These are phyloP conservation scores for Nematolebias whitei DNA, from an alignment of 2,113 vertebrate species.

Conservation along the genomic window DNA sequence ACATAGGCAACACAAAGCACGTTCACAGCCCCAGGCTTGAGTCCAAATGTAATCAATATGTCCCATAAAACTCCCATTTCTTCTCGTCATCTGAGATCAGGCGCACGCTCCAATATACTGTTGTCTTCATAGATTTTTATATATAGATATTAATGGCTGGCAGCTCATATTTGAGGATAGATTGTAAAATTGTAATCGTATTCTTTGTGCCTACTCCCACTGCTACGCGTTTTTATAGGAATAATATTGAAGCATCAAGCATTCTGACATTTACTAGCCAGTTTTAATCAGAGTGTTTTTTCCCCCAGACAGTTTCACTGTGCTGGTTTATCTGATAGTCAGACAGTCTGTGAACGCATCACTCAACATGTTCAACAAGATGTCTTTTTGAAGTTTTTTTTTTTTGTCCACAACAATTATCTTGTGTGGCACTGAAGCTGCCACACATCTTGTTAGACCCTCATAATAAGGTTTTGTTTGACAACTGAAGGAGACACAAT, in stretches of 20 bases:
- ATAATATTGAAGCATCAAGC: slow-evolving; percentile 35
- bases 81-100: slow-evolving; percentile 64
- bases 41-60: slow-evolving; percentile 71
- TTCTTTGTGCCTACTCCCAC: slow-evolving; percentile 29
- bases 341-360: slow-evolving; percentile 39
- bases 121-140: slow-evolving; percentile 62
- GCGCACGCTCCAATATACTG: slow-evolving; percentile 57
- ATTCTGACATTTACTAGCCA: slow-evolving; percentile 64
- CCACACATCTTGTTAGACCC: slow-evolving; percentile 26
- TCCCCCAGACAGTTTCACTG: slow-evolving; percentile 25
- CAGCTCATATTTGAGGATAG: slow-evolving; percentile 30
- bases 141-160: slow-evolving; percentile 55
- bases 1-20: slow-evolving; percentile 50
- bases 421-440: slow-evolving; percentile 52
- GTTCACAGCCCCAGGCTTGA: slow-evolving; percentile 54
- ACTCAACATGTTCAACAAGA: slow-evolving; percentile 27
- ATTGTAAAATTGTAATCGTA: slow-evolving; percentile 66
- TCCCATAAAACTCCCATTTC: slow-evolving; percentile 73
- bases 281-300: slow-evolving; percentile 25
- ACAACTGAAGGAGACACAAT: slow-evolving; percentile 58
- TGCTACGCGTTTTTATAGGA: slow-evolving; percentile 34
- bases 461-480: slow-evolving; percentile 65
- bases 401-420: slow-evolving; percentile 41
- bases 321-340: slow-evolving; percentile 20
- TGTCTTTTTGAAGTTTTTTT: slow-evolving; percentile 36